Evolutionary conservation across 2,113 vertebrate species (phyloP), one percentile per base, ranked within the genome.

Genomic region (Perccottus glenii): DNA sequence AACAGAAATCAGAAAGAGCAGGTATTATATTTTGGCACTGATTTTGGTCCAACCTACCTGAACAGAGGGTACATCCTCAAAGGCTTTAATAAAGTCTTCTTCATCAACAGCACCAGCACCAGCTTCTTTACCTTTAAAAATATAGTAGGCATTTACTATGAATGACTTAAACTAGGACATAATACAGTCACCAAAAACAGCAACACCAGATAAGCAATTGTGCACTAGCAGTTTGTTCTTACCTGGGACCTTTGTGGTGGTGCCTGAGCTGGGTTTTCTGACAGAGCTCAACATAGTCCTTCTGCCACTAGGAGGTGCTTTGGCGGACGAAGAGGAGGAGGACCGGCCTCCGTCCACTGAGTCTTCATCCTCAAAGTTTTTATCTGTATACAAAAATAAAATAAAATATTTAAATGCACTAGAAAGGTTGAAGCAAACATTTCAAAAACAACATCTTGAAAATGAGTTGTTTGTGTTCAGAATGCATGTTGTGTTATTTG

Each of bases 291-390:
- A 87, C 38, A 93, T 88, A 4, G 89, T 88, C 85, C 93, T 94
- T 45, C 93, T 93, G 0, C 94, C 94, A 89, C 91, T 88, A 19
- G 94, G 80, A 45, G 94, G 93, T 0, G 93, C 94, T 84, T 97
- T 98, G 76, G 96, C 97, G 11, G 96, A 97, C 4, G 96, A 96
- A n/a, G 98, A 96, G 74, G 98, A 98, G 76, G 96, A 97, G 91
- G 96, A 96, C 87, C 95, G 92, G 86, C 96, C 96, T 72, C 98
- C 96, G 59, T 99, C 98, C 91, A 98, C 93, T 0, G 96, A 99
- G 82, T 99, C 97, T 83, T 99, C 97, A 94, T 99, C 98, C 60
- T 99, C 98, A 91, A 98, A 98, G 88, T 96, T 98, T 90, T 98
- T 98, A 93, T 99, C 98, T 99, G 91, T 7, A 81, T 63, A 11